Evolutionary conservation across 2,888 invertebrate genomes (phyloP).

Genomic region (Drosophila kambysellisi): DNA sequence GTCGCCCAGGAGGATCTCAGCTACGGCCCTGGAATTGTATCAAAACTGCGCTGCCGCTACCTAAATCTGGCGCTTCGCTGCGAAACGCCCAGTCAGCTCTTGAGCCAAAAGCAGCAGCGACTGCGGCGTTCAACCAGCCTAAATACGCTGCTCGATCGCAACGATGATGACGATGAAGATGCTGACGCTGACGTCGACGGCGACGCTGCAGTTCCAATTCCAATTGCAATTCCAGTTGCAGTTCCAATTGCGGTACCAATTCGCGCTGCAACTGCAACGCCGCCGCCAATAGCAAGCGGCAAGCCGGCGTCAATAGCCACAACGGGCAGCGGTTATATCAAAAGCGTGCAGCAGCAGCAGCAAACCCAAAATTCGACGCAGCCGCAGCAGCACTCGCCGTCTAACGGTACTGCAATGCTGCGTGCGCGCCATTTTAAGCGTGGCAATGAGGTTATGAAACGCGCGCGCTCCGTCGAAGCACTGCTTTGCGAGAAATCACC

Average conservation of each 20-base stretch:
- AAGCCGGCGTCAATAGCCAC: constrained; percentile 47
- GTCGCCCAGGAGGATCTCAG: constrained; percentile 89
- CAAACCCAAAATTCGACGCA: constrained; percentile 19
- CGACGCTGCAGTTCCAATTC: background rate
- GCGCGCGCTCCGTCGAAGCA: constrained; percentile 94
- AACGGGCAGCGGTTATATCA: constrained; percentile 47
- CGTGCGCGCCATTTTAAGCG: constrained; percentile 86
- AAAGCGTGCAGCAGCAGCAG: constrained; percentile 40
- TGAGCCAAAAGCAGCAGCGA: constrained; percentile 86
- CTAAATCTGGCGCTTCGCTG: constrained; percentile 91
- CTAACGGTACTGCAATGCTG: constrained; percentile 34
- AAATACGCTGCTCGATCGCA: constrained; percentile 93
- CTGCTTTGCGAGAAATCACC: constrained; percentile 89
- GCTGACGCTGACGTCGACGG: constrained; percentile 16
- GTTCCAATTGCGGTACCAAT: background rate
- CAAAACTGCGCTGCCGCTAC: constrained; percentile 94
- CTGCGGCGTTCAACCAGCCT: constrained; percentile 93
- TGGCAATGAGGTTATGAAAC: constrained; percentile 89
- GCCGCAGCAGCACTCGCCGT: constrained; percentile 10
- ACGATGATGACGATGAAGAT: constrained; percentile 83
- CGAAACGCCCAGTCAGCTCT: constrained; percentile 88
- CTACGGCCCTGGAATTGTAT: constrained; percentile 96
- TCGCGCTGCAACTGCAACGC: constrained; percentile 1
- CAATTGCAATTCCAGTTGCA: background rate
- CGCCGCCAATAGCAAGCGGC: constrained; percentile 58